Evolutionary conservation across 2,797 vertebrate species (phyloP).

Genomic region (Ctenosaura bakeri): DNA sequence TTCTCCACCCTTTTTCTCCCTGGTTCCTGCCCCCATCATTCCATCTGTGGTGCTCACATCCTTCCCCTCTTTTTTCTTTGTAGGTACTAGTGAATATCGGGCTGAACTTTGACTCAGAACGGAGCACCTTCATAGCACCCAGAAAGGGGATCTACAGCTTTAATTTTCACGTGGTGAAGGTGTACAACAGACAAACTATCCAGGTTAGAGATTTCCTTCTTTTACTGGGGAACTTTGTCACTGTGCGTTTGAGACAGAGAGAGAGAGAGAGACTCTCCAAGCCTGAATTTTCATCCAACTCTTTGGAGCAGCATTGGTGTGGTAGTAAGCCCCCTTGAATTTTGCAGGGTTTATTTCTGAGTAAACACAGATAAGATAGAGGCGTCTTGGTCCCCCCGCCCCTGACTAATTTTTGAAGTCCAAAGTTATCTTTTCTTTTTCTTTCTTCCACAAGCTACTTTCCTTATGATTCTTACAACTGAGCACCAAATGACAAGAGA

Average conservation of each 20-base stretch:
- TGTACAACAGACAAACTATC: conserved; percentile 99
- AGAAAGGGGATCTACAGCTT: conserved; percentile 99
- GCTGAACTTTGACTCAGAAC: conserved; percentile 93
- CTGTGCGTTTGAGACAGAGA: not conserved
- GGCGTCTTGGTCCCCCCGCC: not conserved
- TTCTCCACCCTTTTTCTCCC: too few species aligned
- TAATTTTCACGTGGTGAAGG: conserved; percentile 99
- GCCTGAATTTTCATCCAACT: not conserved
- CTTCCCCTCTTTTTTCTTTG: conserved; percentile 22
- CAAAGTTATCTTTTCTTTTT: too few species aligned
- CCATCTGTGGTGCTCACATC: not conserved
- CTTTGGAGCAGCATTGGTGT: too few species aligned
- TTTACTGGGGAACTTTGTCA: too few species aligned
- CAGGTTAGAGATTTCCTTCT: conserved; percentile 86
- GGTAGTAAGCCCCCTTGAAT: not conserved
- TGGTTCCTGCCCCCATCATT: not conserved
- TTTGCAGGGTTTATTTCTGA: not conserved
- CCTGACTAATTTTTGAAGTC: not conserved
- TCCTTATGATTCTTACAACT: not conserved
- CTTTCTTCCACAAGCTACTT: not conserved
- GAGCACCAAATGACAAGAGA: not conserved
- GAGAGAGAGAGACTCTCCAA: not conserved
- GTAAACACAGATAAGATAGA: not conserved
- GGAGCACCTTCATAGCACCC: conserved; percentile 95
- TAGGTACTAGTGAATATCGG: conserved; percentile 97